These are phyloP conservation scores for Spialia ferax DNA, from an alignment of 2,888 invertebrate genomes.

Conservation along the genomic window DNA sequence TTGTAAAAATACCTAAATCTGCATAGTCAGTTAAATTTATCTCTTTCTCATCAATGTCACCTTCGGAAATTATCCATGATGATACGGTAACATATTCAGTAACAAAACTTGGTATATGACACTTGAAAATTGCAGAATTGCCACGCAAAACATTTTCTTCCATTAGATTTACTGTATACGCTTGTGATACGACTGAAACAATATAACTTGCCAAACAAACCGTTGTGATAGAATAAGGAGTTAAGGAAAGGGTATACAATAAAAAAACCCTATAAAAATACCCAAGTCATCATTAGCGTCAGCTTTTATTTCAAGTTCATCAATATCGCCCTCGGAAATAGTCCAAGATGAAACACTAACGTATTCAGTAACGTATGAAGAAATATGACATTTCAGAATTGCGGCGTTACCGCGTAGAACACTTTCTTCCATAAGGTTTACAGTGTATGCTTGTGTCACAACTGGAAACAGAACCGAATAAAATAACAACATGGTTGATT, in stretches of 20 bases:
- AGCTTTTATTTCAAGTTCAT: conserved; percentile 80
- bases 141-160: conserved; percentile 96
- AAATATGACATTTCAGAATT: conserved; percentile 96
- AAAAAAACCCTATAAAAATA: conserved; percentile 51
- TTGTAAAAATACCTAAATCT: conserved; percentile 65
- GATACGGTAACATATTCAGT: conserved; percentile 95
- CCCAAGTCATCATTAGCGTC: conserved; percentile 74
- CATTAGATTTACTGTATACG: conserved; percentile 96
- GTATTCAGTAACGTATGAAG: conserved; percentile 97
- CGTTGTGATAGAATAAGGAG: conserved; percentile 8
- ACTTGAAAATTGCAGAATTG: conserved; percentile 96
- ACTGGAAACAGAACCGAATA: conserved; percentile 87
- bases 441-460: conserved; percentile 95
- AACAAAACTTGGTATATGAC: conserved; percentile 97
- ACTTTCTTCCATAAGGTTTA: conserved; percentile 97
- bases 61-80: conserved; percentile 94
- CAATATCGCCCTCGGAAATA: conserved; percentile 89
- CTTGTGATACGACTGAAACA: conserved; percentile 95
- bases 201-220: conserved; percentile 20
- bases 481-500: conserved; percentile 26
- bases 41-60: conserved; percentile 84
- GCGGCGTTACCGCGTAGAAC: conserved; percentile 96
- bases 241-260: conserved; percentile 34
- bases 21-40: conserved; percentile 70
- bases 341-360: conserved; percentile 95